These are phyloP conservation scores for Anthonomus grandis DNA, from an alignment of 1,140 invertebrate genomes.

Conservation along the genomic window DNA sequence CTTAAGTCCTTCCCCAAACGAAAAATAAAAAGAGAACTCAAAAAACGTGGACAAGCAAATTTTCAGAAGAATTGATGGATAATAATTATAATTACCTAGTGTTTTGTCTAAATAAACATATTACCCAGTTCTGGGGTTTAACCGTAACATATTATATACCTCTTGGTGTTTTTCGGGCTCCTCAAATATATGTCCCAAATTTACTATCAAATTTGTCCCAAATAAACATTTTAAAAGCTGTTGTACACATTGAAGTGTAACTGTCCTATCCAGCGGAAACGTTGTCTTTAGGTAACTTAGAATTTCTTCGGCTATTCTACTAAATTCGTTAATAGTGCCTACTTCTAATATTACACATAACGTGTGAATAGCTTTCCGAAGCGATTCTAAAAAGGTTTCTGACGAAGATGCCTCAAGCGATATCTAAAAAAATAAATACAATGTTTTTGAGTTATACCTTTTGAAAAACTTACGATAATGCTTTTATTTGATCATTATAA, in stretches of 20 bases:
- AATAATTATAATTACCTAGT: background rate
- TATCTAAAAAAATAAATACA: slow-evolving; percentile 59
- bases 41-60: background rate
- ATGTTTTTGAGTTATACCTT: too few species aligned
- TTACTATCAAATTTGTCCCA: slow-evolving; percentile 71
- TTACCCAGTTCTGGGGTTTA: too few species aligned
- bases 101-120: too few species aligned
- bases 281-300: slow-evolving; percentile 71
- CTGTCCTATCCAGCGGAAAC: slow-evolving; percentile 66
- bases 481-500: too few species aligned
- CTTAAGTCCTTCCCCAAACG: too few species aligned
- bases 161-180: slow-evolving; percentile 14
- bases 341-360: slow-evolving; percentile 77
- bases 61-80: background rate
- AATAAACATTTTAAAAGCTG: slow-evolving; percentile 83
- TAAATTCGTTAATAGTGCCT: slow-evolving; percentile 67
- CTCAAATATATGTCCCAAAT: slow-evolving; percentile 40
- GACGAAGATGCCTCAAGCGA: slow-evolving; percentile 68
- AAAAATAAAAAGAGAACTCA: background rate
- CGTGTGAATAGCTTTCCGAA: slow-evolving; percentile 63
- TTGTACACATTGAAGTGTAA: slow-evolving; percentile 73
- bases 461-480: too few species aligned
- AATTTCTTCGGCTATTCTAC: slow-evolving; percentile 75
- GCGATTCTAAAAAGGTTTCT: slow-evolving; percentile 70
- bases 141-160: too few species aligned